Percentiles rank a stretch among this genome's conserved stretches.
Conservation (phyloP, 2,888 invertebrate species). For the Sussaba pulchella region DNA sequence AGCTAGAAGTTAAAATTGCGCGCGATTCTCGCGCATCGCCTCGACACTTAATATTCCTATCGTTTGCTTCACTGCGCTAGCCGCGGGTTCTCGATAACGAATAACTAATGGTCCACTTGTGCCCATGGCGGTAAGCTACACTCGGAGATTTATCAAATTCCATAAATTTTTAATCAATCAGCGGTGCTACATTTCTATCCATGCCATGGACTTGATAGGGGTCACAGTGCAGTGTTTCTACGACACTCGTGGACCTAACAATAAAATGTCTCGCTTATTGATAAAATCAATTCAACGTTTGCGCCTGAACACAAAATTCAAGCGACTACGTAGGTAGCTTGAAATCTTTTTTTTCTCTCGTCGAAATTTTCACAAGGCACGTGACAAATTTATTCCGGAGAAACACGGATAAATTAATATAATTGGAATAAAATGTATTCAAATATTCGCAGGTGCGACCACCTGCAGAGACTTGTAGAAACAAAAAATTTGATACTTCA, state of each 20-base stretch:
- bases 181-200: slow-evolving; percentile 54
- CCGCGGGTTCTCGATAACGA: slow-evolving; percentile 58
- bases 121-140: slow-evolving; percentile 34
- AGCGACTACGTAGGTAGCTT: not conserved
- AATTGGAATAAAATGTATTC: slow-evolving; percentile 33
- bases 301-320: not conserved
- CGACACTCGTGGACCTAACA: not conserved
- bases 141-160: slow-evolving; percentile 60
- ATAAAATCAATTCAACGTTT: slow-evolving; percentile 26
- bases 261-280: slow-evolving; percentile 31
- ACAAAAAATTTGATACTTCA: slow-evolving; percentile 12
- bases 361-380: slow-evolving; percentile 5
- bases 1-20: slow-evolving; percentile 61
- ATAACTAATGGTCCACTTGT: slow-evolving; percentile 65
- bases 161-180: slow-evolving; percentile 52
- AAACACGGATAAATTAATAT: not conserved
- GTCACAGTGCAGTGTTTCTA: not conserved
- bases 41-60: slow-evolving; percentile 16
- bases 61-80: slow-evolving; percentile 13
- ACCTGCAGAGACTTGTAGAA: slow-evolving; percentile 35
- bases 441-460: slow-evolving; percentile 34
- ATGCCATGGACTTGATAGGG: not conserved
- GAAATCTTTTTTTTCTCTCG: not conserved
- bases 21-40: slow-evolving; percentile 58
- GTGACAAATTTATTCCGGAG: slow-evolving; percentile 24